Base-by-base conservation (phyloP, 2,888 invertebrate genomes). In the Elegia similella region DNA sequence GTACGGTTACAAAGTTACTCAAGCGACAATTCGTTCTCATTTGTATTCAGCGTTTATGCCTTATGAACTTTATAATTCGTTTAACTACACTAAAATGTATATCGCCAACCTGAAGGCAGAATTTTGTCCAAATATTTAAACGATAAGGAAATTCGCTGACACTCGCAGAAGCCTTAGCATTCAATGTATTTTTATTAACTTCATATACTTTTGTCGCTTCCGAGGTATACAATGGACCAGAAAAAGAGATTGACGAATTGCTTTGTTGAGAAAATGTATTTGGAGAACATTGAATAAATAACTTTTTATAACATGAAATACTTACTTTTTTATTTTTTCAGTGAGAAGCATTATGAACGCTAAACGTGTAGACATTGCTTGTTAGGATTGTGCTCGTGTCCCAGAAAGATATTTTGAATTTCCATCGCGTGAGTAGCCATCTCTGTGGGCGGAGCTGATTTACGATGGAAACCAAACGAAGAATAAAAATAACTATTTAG, bases 111-210 rank as follows among this genome's bases (percentile, higher is more conserved):
- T 38, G 8, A 38, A 5, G 38, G n/a, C 38, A 38, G 12, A n/a
- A 12, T n/a, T 10, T n/a, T 38, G 38, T 8, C 12, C n/a, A 38
- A 38, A 38, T 38, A 38, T 38, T 38, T 38, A 12, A 48, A 48
- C 32, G 32, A 48, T 48, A 48, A 48, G 23, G 23, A 42, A 42
- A 23, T 52, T 42, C 10, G 34, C 17, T 52, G 52, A 23, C 13
- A 23, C 42, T 23, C 29, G 29, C 52, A 23, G n/a, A 8, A 42
- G 1, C n/a, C n/a, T 38, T 38, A 38, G 29, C 13, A 42, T 52
- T 42, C 8, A 42, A n/a, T 52, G 42, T 52, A 52, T 52, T 52
- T 52, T 42, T 52, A 42, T 42, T 52, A 42, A 10, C 42, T 10
- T n/a, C 23, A n/a, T 52, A 12, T 15, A 52, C 38, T 13, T 17